Evolutionary conservation across 2,797 vertebrate species (phyloP).

Genomic region (Cirrhinus mrigala): DNA sequence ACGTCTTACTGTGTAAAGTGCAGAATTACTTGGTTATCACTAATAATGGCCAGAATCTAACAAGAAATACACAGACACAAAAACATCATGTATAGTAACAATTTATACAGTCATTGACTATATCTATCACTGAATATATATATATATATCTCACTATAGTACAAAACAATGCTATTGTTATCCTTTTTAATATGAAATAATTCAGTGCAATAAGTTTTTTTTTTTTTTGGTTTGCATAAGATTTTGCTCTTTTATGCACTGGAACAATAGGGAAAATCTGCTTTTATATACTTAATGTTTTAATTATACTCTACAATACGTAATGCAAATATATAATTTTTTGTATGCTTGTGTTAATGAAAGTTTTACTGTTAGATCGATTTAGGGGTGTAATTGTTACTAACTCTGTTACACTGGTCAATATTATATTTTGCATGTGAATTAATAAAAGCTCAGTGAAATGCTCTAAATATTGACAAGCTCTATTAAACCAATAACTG

Average conservation of each 20-base stretch:
- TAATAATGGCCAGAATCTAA: background rate
- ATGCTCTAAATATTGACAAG: background rate
- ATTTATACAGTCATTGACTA: background rate
- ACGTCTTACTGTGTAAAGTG: background rate
- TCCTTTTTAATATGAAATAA: constrained; percentile 4
- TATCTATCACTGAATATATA: background rate
- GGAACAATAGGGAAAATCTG: background rate
- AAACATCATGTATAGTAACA: background rate
- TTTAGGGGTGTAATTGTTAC: constrained; percentile 20
- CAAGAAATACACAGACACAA: background rate
- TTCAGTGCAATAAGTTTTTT: constrained; percentile 2
- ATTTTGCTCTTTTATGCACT: constrained; percentile 22
- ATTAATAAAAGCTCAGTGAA: constrained; percentile 63
- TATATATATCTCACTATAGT: background rate
- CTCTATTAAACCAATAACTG: background rate
- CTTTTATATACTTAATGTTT: background rate
- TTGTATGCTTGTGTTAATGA: constrained; percentile 1
- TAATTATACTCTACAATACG: background rate
- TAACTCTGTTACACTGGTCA: constrained; percentile 52
- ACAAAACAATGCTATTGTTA: background rate
- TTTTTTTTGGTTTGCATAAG: background rate
- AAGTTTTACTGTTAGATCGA: background rate
- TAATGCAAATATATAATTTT: constrained; percentile 2
- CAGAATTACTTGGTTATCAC: background rate
- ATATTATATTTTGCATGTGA: constrained; percentile 39